Percentiles rank a stretch among this genome's conserved stretches.
phyloP scores from a whole-genome alignment of 2,797 vertebrate genomes.

The Coccyzus lansbergi region DNA sequence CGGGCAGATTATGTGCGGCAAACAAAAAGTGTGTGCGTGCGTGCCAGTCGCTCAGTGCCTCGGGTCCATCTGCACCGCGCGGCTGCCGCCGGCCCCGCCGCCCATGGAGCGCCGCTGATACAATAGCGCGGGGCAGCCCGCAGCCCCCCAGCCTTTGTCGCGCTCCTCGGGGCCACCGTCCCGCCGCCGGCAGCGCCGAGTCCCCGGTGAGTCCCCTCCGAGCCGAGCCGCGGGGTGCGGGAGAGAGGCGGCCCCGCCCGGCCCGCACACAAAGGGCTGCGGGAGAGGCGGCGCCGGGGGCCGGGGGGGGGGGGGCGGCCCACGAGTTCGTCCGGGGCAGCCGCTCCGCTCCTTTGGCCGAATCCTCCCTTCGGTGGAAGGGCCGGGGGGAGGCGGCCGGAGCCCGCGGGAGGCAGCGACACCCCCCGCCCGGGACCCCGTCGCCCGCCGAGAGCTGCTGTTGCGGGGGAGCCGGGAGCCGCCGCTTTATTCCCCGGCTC shows the following conservation, averaged over 20 bases:
- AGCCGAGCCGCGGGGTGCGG: no score
- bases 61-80: conserved; percentile 89
- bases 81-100: conserved; percentile 32
- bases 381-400: background rate
- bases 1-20: conserved; percentile 97
- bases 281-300: background rate
- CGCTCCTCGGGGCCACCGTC: conserved; percentile 47
- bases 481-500: background rate
- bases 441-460: background rate
- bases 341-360: background rate
- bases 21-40: conserved; percentile 98
- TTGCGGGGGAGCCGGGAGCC: background rate
- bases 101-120: conserved; percentile 83
- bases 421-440: background rate
- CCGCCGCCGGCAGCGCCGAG: conserved; percentile 27
- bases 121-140: conserved; percentile 29
- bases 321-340: conserved; percentile 8
- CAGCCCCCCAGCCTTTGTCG: no score
- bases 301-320: background rate
- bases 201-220: conserved; percentile 72
- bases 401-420: background rate
- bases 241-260: no score
- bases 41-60: conserved; percentile 91
- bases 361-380: conserved; percentile 11
- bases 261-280: conserved; percentile 35